Percentiles rank a stretch among this genome's conserved stretches.
Evolutionary conservation across 37 sponge, comb jelly and placozoan genomes (phyloP).

Genomic region (Oscarella lobularis): DNA sequence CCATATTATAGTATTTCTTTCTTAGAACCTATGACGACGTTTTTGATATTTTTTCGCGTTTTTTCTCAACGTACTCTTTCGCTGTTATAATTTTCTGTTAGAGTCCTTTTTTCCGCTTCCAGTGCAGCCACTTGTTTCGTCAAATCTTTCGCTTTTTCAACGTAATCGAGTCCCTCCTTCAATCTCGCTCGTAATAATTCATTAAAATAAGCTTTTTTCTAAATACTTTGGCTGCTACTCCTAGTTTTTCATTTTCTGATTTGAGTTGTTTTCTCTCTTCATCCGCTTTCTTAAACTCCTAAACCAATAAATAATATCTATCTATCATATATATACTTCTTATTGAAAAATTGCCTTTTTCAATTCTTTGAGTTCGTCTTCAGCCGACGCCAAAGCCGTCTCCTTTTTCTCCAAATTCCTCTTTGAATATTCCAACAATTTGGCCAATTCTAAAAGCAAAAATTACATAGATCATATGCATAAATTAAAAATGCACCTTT

Average conservation of each 20-base stretch:
- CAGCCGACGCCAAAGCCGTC: slow-evolving; percentile 1
- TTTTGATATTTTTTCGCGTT: too few species aligned
- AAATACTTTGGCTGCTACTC: neutral
- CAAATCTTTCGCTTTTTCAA: slow-evolving; percentile 5
- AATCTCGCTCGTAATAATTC: neutral
- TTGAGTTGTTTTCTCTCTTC: slow-evolving; percentile 1
- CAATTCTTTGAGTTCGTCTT: slow-evolving; percentile 8
- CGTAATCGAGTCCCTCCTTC: slow-evolving; percentile 10
- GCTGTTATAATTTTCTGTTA: slow-evolving; percentile 21
- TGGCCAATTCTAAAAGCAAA: neutral
- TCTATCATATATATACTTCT: too few species aligned
- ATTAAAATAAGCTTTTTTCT: neutral
- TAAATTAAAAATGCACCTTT: slow-evolving; percentile 11
- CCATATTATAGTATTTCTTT: slow-evolving; percentile 31
- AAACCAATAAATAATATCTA: too few species aligned
- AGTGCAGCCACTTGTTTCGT: neutral
- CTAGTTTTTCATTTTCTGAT: slow-evolving; percentile 18
- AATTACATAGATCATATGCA: neutral
- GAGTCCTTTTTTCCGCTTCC: neutral
- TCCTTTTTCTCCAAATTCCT: slow-evolving; percentile 7
- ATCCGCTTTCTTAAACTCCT: slow-evolving; percentile 16
- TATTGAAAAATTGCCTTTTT: slow-evolving; percentile 13
- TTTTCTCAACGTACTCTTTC: slow-evolving; percentile 20
- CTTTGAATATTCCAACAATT: neutral
- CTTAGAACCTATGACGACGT: slow-evolving; percentile 5